Base-by-base conservation (phyloP, 2,113 vertebrate genomes). In the Scolopax mira region DNA sequence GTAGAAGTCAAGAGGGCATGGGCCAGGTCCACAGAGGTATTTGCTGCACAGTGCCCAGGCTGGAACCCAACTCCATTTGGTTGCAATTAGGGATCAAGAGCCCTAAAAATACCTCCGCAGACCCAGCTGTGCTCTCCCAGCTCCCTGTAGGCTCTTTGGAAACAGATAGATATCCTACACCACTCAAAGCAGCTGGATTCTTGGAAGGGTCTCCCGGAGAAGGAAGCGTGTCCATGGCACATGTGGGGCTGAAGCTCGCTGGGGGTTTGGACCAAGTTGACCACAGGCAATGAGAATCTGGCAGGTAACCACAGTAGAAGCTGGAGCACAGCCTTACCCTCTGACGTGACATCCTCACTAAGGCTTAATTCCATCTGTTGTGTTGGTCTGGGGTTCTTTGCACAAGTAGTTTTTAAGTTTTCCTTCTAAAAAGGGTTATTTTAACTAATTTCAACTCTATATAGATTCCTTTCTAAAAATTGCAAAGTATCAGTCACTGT, bases 171-270 rank as follows among this genome's bases (percentile, higher is more conserved):
- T 67, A 71, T 35, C 42, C 39, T 61, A 4, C 3, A 7, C 18
- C 0, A 1, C 31, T 48, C 25, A 7, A 54, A 71, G n/a, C 0
- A 3, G n/a, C 31, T 44, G 46, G 72, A 48, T 12, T 51, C 30
- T 30, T 9, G 27, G 49, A 79, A 79, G 35, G 74, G 24, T 25
- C 73, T 25, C 48, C 33, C 30, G 60, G 61, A 67, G 69, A 85
- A 86, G 23, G 48, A 35, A 86, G 7, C 0, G 0, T 57, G 55
- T 24, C 48, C 39, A 31, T 11, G 30, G 4, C 33, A 33, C 1
- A 0, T 0, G 0, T 30, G 46, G 21, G 73, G 39, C 51, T 64
- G 69, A 42, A 86, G 27, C 25, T 48, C 0, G 0, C 44, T 30
- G 49, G 21, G 25, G 15, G 2, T 25, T 83, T 16, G 39, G 49